Percentiles rank a stretch among this genome's conserved stretches.
These are phyloP conservation scores for Holacanthella duospinosa DNA, from an alignment of 2,888 invertebrate genomes.

Conservation along the genomic window DNA sequence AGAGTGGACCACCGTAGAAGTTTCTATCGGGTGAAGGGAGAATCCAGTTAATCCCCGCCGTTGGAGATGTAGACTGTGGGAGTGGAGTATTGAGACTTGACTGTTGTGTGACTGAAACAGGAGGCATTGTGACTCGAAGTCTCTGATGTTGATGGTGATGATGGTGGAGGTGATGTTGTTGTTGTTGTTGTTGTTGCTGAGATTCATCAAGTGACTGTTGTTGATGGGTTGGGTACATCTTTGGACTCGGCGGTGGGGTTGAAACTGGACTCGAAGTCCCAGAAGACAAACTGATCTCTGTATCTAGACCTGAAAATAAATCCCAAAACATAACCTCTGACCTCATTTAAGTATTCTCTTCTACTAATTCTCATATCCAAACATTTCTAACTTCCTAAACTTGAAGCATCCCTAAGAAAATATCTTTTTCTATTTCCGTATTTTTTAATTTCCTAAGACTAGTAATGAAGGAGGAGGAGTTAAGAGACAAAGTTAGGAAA, in stretches of 20 bases:
- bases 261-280: conserved; percentile 50
- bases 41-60: conserved; percentile 55
- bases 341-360: no score
- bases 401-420: no score
- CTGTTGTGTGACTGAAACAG: conserved; percentile 47
- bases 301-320: conserved; percentile 35
- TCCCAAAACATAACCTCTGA: no score
- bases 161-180: conserved; percentile 41
- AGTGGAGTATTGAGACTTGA: conserved; percentile 49
- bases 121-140: conserved; percentile 37
- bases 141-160: conserved; percentile 39
- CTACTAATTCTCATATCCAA: no score
- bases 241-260: conserved; percentile 40
- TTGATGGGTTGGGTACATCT: conserved; percentile 37
- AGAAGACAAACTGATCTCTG: conserved; percentile 41
- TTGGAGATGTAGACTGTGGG: conserved; percentile 43
- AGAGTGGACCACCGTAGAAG: conserved; percentile 54
- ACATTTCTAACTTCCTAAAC: no score
- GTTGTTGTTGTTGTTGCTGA: conserved; percentile 46
- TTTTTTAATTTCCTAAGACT: no score
- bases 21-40: conserved; percentile 58
- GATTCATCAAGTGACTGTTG: conserved; percentile 39
- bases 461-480: no score
- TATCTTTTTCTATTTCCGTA: no score
- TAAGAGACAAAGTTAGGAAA: no score